phyloP scores from a whole-genome alignment of 2,888 invertebrate genomes.

The Dioctria rufipes region DNA sequence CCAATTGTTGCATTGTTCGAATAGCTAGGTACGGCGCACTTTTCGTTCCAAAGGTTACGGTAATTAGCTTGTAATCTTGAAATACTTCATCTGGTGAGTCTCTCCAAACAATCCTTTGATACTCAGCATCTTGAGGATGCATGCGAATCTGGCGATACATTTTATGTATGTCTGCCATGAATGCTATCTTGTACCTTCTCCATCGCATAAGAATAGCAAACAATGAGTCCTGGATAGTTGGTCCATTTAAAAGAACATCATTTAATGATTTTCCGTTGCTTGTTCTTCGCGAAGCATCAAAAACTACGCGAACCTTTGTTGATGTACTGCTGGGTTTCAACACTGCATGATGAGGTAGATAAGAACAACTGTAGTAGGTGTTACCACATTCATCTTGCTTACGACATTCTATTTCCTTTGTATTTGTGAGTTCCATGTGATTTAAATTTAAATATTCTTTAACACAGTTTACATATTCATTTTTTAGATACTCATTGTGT shows the following conservation, averaged over 20 bases:
- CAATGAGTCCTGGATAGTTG: neutral
- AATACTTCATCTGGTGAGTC: neutral
- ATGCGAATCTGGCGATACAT: conserved; percentile 8
- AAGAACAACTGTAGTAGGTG: neutral
- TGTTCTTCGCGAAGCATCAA: neutral
- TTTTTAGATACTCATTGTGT: too few species aligned
- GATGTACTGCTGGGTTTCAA: too few species aligned
- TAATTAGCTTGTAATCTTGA: neutral
- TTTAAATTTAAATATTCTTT: too few species aligned
- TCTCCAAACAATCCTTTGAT: neutral
- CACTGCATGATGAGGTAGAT: neutral
- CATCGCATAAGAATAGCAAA: neutral
- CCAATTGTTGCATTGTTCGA: neutral
- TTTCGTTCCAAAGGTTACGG: neutral
- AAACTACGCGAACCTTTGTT: neutral
- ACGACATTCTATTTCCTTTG: too few species aligned
- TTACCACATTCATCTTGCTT: too few species aligned
- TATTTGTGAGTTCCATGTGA: too few species aligned
- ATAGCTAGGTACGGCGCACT: neutral
- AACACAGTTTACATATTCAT: too few species aligned
- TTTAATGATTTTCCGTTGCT: neutral
- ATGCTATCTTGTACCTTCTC: neutral
- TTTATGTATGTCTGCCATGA: neutral
- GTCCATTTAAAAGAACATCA: neutral
- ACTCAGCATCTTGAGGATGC: neutral